These are phyloP conservation scores for Trypoxylus dichotomus DNA, from an alignment of 1,140 invertebrate genomes.

Conservation along the genomic window DNA sequence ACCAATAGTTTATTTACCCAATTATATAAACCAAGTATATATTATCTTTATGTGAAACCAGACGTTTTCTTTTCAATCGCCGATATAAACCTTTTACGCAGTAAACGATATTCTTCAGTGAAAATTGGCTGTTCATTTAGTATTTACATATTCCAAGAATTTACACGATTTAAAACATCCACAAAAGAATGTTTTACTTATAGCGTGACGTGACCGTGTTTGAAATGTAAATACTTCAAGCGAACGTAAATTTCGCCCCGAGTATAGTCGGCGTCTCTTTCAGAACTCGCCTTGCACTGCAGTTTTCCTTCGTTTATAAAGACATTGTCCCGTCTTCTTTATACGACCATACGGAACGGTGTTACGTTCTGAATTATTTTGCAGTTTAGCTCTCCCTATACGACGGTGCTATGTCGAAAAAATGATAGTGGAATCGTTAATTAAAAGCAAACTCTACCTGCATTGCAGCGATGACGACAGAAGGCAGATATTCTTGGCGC, in stretches of 20 bases:
- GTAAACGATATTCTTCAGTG: too few relatives aligned
- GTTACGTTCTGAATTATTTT: neutral
- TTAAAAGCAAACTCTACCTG: constrained; percentile 4
- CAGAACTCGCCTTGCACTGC: neutral
- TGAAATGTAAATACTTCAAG: neutral
- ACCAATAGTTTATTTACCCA: too few relatives aligned
- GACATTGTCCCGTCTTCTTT: neutral
- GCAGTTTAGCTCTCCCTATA: neutral
- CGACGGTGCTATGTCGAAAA: neutral
- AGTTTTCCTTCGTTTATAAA: neutral
- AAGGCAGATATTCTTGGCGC: neutral
- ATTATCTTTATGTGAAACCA: too few relatives aligned
- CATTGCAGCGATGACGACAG: neutral
- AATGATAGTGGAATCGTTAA: constrained; percentile 5
- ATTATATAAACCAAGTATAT: too few relatives aligned
- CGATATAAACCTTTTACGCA: too few relatives aligned
- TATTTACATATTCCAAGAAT: too few relatives aligned
- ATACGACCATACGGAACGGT: neutral
- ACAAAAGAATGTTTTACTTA: too few relatives aligned
- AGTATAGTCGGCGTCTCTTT: neutral
- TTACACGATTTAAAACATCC: too few relatives aligned
- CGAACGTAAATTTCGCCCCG: too few relatives aligned
- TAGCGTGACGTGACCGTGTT: neutral
- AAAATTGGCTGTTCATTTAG: too few relatives aligned
- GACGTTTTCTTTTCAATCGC: too few relatives aligned